Evolutionary conservation across 2,113 vertebrate species (phyloP), one percentile per base, ranked within the genome.

Genomic region (Formicarius rufipectus): DNA sequence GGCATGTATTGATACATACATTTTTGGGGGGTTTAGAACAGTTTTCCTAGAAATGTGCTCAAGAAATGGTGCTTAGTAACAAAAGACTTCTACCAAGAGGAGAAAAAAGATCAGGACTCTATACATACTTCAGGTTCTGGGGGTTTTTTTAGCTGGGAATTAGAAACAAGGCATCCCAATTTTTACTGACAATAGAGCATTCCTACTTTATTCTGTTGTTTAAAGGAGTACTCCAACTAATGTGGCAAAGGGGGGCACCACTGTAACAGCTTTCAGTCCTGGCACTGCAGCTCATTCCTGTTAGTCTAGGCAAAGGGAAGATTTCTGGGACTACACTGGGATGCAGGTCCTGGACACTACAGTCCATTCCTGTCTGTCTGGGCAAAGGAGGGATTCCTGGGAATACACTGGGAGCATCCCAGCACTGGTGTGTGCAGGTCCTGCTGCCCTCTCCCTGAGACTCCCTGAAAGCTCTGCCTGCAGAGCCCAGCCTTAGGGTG

Each of bases 1-100:
- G 12, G 28, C 8, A 1, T n/a, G 0, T 62, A 5, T 52, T 58
- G 19, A 6, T 30, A 11, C 0, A 1, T 10, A 17, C 0, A 0
- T 10, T 35, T 42, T 42, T 10, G 10, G 8, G 27, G 17, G 12
- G 2, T 59, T 89, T 73, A n/a, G 33, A 45, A 14, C 20, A 45
- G 45, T 63, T 85, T 75, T 60, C 35, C 35, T 69, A 21, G 44
- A 1, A 64, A 6, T 0, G 25, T 68, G n/a, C 63, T 58, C 10
- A 53, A 55, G 39, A 58, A 72, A 28, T 58, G n/a, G n/a, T 22
- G 19, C 22, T 73, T 37, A 16, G 39, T 67, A n/a, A 69, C 12
- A 27, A 37, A 63, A 68, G 12, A 15, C 10, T 45, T 39, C 3
- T 25, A 2, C 30, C 33, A 44, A 79, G 47, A 25, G 37, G 56